Evolutionary conservation across 2,888 invertebrate genomes (phyloP), one percentile per base, ranked within the genome.

Genomic region (Plagodis dolabraria): DNA sequence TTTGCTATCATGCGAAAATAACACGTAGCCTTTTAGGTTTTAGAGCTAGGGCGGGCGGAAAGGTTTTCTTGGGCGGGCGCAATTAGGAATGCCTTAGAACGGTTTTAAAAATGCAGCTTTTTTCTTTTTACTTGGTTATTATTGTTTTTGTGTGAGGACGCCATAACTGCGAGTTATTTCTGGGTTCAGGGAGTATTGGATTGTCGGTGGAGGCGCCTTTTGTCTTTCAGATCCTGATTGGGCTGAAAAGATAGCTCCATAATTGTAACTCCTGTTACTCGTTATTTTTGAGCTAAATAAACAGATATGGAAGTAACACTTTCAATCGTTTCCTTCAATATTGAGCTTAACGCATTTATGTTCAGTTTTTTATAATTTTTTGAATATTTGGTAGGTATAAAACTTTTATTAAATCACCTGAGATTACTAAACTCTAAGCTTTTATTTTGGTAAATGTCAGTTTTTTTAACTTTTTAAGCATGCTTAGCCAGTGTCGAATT

Each of bases 101-200:
- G 77, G 71, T 80, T 86, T 87, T 85, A 80, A 86, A 86, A 88
- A 83, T 85, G 79, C 80, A 82, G 80, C 80, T 51, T 79, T 74
- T 71, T 72, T 65, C 69, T 70, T 80, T 82, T 81, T 78, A 75
- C 70, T 67, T 70, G 74, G 76, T 78, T 79, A 76, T 76, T 75
- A 78, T 68, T 71, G 66, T 68, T 71, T 65, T 68, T 53, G 57
- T 68, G 63, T 68, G 62, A 63, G 62, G 50, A 53, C 59, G 58
- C 53, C 50, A 40, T 53, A 45, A 33, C 33, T 33, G 42, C 34
- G 53, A 47, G 40, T 33, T 53, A 46, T 53, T 47, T 47, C 42
- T 12, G 33, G 45, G 40, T 40, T 9, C 12, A 6, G 43, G 12
- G 12, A 12, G 7, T 43, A 12, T 43, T 43, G 11, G 12, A 43